Evolutionary conservation across 1,140 invertebrate species (phyloP), one percentile per base, ranked within the genome.

Genomic region (Drosophila persimilis): DNA sequence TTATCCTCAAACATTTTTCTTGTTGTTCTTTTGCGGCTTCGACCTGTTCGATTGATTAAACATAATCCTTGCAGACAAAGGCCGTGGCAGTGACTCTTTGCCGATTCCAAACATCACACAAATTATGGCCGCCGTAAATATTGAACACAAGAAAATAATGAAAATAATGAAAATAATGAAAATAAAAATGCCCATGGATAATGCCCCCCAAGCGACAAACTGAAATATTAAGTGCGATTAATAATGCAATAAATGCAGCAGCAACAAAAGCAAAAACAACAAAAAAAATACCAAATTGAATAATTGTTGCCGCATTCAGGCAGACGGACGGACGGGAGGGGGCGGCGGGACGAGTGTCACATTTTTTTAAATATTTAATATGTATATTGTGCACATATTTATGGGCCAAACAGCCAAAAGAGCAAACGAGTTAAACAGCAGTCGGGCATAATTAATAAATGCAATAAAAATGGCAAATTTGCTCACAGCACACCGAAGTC

Each of bases 51-150:
- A 70, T 63, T 57, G 73, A 81, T 67, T 67, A 67, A 69, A 43
- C 43, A 48, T 69, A 48, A 69, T 22, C 35, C 11, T 13, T 8
- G 15, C 64, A 73, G 71, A 53, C 51, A 62, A 66, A 59, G 65
- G 66, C 26, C 24, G 4, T 35, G 9, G 9, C 31, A 11, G 3
- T 35, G 35, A 39, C 35, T 39, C 35, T 39, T 39, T 50, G n/a
- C 45, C 46, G 46, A 46, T 59, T 58, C 55, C 46, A 65, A 50
- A 47, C 47, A 31, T 44, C 48, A 39, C 31, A 64, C 69, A 78
- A 60, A 80, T 80, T 77, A 62, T 86, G 77, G 81, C 70, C 73
- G 86, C 60, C 80, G 77, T 85, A 80, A 85, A 86, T 85, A 85
- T 86, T 74, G 58, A 61, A 63, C 45, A 55, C 47, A 43, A 67